Conservation (phyloP, 2,113 vertebrate species). For the Antigone vipio region DNA sequence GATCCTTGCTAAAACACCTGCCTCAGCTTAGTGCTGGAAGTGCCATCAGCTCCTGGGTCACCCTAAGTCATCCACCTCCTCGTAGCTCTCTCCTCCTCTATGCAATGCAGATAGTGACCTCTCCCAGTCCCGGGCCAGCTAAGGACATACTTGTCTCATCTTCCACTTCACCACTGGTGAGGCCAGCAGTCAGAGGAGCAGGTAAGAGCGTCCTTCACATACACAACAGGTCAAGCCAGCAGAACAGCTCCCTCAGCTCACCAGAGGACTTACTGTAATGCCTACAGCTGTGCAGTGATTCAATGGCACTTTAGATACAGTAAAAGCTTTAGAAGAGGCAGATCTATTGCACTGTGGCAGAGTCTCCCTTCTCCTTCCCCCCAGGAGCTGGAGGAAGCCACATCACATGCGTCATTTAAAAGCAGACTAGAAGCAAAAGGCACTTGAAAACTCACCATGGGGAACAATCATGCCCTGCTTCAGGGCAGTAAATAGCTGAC, state of each 20-base stretch:
- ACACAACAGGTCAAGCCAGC: neutral
- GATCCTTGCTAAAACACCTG: neutral
- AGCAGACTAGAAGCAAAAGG: neutral
- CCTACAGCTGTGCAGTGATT: neutral
- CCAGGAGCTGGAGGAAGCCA: neutral
- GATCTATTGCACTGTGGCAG: neutral
- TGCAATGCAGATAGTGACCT: neutral
- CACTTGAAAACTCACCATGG: neutral
- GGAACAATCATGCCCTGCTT: neutral
- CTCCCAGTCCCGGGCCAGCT: neutral
- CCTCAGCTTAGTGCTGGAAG: neutral
- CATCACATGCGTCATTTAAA: neutral
- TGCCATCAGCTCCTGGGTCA: neutral
- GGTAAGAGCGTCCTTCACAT: rapidly evolving
- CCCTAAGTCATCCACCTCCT: neutral
- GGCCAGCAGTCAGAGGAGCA: neutral
- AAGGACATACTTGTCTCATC: neutral
- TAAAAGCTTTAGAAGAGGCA: neutral
- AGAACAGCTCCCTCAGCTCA: neutral
- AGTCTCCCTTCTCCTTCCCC: neutral
- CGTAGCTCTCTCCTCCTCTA: neutral
- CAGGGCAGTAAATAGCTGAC: neutral
- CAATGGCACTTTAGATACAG: neutral
- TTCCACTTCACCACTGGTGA: neutral
- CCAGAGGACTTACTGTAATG: neutral